Percentiles rank a stretch among this genome's conserved stretches.
Evolutionary conservation across 2,113 vertebrate genomes (phyloP).

Genomic region (Nanger granti): DNA sequence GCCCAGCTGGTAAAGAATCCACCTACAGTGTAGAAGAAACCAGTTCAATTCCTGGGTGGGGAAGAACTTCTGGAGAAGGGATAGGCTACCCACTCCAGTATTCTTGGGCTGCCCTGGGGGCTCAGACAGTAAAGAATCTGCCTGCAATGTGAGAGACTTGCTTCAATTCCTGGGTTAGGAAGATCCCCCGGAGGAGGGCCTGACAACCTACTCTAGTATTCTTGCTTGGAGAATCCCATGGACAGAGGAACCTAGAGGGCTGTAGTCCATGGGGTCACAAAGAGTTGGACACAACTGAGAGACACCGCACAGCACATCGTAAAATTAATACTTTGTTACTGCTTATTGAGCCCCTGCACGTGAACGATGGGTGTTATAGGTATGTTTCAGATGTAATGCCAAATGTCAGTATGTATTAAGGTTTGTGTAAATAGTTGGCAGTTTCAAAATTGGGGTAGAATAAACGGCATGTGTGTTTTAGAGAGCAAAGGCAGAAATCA

Average conservation of each 20-base stretch:
- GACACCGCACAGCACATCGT: not conserved
- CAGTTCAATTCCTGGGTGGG: not conserved
- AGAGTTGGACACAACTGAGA: not conserved
- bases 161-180: not conserved
- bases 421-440: not conserved
- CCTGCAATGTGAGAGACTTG: not conserved
- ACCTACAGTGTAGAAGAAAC: not conserved
- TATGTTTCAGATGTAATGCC: not conserved
- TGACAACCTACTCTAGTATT: not conserved
- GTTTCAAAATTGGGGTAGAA: not conserved
- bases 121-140: not conserved
- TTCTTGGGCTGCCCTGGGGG: not conserved
- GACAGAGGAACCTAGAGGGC: not conserved
- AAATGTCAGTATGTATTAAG: not conserved
- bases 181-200: not conserved
- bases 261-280: not conserved
- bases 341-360: not conserved
- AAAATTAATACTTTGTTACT: not conserved
- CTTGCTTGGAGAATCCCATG: not conserved
- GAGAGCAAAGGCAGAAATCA: not conserved
- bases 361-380: not conserved
- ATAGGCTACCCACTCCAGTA: not conserved
- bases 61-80: not conserved
- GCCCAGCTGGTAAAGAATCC: not conserved
- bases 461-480: not conserved